A percentile compares a stretch with the other conserved stretches of the same genome.
These are phyloP conservation scores for Thalassarche chlororhynchos DNA, from an alignment of 2,113 vertebrate species.

Conservation along the genomic window DNA sequence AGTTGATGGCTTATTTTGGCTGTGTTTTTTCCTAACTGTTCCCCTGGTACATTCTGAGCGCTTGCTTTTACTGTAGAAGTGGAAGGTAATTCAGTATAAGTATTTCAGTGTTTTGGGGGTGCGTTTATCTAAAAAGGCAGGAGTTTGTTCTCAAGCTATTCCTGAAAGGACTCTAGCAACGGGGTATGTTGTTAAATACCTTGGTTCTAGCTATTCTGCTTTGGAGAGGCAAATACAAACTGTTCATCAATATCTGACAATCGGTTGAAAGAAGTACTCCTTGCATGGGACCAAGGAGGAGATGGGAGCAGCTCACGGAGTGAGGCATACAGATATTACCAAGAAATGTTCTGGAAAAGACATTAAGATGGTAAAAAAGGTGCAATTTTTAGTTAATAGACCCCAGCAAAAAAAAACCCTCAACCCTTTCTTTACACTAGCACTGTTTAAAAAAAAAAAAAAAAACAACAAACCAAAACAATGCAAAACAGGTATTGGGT, in stretches of 20 bases:
- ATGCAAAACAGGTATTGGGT: background rate
- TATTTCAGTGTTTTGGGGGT: background rate
- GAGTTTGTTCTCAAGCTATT: background rate
- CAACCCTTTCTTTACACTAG: background rate
- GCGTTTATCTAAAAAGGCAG: background rate
- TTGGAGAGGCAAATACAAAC: background rate
- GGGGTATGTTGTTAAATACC: background rate
- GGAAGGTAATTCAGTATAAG: background rate
- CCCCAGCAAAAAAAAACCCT: background rate
- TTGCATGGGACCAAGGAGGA: background rate
- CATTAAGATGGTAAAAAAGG: background rate
- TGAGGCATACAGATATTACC: background rate
- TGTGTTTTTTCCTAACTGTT: background rate
- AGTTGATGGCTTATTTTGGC: background rate
- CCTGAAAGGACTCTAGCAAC: background rate
- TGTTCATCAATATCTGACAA: background rate
- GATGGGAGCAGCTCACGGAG: background rate
- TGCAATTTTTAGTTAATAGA: background rate
- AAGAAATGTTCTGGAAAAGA: background rate
- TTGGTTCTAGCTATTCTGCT: background rate
- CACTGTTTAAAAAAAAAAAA: background rate
- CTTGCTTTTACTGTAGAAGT: background rate
- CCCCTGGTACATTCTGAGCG: background rate
- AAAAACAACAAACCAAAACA: background rate
- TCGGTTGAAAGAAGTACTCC: background rate